Percentiles rank a stretch among this genome's conserved stretches.
Evolutionary conservation across 2,888 invertebrate species (phyloP).

Genomic region (Campoletis raptor): DNA sequence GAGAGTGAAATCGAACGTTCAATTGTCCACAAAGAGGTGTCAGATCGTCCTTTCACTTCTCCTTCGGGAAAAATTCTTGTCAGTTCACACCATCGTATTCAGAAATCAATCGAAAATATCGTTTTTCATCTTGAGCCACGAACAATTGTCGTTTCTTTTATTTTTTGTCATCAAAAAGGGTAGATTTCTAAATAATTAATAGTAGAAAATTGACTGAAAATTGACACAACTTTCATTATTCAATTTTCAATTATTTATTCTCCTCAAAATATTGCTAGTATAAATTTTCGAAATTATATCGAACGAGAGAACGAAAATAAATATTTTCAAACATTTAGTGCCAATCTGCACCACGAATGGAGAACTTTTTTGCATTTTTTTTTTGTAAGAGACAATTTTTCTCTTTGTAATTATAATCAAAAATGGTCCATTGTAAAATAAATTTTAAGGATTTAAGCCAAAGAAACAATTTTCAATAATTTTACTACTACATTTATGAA

Average conservation of each 20-base stretch:
- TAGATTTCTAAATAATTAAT: not conserved
- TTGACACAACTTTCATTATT: not conserved
- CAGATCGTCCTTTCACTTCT: not conserved
- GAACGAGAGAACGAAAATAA: not conserved
- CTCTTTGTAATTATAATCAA: too few relatives aligned
- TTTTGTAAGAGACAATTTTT: too few relatives aligned
- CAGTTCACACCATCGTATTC: not conserved
- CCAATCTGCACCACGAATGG: too few relatives aligned
- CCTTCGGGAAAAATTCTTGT: not conserved
- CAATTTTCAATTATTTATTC: not conserved
- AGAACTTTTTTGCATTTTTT: too few relatives aligned
- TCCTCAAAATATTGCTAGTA: not conserved
- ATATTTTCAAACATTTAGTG: not conserved
- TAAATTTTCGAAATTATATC: not conserved
- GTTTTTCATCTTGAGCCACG: not conserved
- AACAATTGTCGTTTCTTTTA: not conserved
- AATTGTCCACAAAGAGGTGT: constrained; percentile 11
- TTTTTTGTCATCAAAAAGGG: not conserved
- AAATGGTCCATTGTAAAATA: too few relatives aligned
- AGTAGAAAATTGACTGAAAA: not conserved
- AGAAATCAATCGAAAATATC: not conserved
- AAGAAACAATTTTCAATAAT: too few relatives aligned
- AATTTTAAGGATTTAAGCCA: too few relatives aligned
- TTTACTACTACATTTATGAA: too few relatives aligned
- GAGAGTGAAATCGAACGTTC: constrained; percentile 12